phyloP scores from a whole-genome alignment of 2,888 invertebrate genomes.

The Patella pellucida region DNA sequence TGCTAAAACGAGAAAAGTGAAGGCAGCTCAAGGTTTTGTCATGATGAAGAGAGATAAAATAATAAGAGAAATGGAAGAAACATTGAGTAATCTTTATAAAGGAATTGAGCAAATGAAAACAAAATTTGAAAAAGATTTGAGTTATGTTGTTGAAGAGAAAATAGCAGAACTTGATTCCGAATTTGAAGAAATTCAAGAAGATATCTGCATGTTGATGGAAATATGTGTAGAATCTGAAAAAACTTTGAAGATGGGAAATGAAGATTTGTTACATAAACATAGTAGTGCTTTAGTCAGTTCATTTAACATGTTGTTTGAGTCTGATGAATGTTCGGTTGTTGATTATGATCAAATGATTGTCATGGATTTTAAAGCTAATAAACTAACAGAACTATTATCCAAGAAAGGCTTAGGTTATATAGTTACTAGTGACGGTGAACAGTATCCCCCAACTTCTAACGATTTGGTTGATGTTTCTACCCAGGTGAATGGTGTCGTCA shows the following conservation, averaged over 20 bases:
- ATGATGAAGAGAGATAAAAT: slow-evolving; percentile 24
- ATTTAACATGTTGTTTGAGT: background rate
- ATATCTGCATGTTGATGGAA: slow-evolving; percentile 24
- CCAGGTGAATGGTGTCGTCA: background rate
- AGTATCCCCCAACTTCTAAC: background rate
- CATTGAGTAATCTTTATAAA: background rate
- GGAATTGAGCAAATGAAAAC: slow-evolving; percentile 18
- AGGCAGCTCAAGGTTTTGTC: slow-evolving; percentile 21
- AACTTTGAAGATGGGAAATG: slow-evolving; percentile 28
- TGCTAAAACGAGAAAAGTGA: slow-evolving; percentile 16
- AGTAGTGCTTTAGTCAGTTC: slow-evolving; percentile 5
- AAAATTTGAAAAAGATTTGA: slow-evolving; percentile 23
- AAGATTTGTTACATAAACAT: slow-evolving; percentile 18
- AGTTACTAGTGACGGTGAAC: background rate
- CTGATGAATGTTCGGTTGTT: background rate
- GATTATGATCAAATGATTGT: slow-evolving; percentile 8
- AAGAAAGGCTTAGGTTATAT: background rate
- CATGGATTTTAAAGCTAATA: background rate
- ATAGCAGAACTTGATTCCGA: slow-evolving; percentile 18
- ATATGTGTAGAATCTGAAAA: slow-evolving; percentile 30
- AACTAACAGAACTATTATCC: background rate
- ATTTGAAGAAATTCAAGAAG: slow-evolving; percentile 20
- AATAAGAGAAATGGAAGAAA: slow-evolving; percentile 14
- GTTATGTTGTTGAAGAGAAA: slow-evolving; percentile 17
- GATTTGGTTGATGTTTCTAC: background rate